A percentile compares a stretch with the other conserved stretches of the same genome.
These are phyloP conservation scores for Drosophila lacertosa DNA, from an alignment of 1,140 invertebrate species.

Conservation along the genomic window DNA sequence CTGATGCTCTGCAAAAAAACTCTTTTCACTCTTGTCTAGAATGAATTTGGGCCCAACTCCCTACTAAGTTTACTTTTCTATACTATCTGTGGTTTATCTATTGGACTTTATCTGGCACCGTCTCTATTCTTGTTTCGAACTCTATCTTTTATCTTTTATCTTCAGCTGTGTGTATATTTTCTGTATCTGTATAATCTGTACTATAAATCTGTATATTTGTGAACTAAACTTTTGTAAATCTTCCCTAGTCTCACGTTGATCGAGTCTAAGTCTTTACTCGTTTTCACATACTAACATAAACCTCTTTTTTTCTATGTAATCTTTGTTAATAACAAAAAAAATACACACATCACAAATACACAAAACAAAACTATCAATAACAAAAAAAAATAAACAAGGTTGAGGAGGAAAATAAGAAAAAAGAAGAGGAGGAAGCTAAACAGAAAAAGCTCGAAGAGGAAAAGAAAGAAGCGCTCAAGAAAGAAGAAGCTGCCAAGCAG, in stretches of 20 bases:
- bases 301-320: constrained; percentile 7
- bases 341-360: constrained; percentile 28
- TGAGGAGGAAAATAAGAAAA: constrained; percentile 1
- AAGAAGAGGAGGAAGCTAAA: neutral
- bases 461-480: neutral
- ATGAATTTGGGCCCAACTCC: too few species aligned
- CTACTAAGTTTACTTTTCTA: neutral
- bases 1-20: neutral
- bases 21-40: neutral
- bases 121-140: neutral
- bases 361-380: constrained; percentile 1
- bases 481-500: too few species aligned
- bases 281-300: constrained; percentile 8
- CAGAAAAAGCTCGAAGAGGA: too few species aligned
- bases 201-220: neutral
- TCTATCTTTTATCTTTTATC: neutral
- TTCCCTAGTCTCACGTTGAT: neutral
- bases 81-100: constrained; percentile 13
- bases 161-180: neutral
- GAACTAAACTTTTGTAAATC: neutral
- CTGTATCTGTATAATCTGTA: neutral
- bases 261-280: neutral
- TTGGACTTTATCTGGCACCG: constrained; percentile 6
- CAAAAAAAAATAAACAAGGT: constrained; percentile 7
- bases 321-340: constrained; percentile 33